These are phyloP conservation scores for Spilarctia lutea DNA, from an alignment of 2,888 invertebrate species.

Conservation along the genomic window DNA sequence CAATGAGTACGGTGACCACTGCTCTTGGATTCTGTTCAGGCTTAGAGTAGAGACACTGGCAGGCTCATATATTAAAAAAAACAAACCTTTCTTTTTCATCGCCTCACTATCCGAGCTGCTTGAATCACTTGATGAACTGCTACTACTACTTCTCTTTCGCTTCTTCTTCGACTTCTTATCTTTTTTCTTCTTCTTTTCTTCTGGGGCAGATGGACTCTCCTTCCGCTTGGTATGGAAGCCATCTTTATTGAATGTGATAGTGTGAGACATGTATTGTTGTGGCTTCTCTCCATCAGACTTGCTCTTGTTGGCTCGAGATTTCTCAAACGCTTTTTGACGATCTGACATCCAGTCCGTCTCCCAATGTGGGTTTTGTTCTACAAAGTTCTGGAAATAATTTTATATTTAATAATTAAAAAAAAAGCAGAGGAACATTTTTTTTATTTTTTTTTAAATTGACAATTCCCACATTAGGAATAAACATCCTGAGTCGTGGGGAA, in stretches of 20 bases:
- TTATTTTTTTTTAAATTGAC: too few species aligned
- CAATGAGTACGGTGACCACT: too few species aligned
- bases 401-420: too few species aligned
- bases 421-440: too few species aligned
- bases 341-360: conserved; percentile 95
- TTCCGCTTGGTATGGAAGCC: conserved; percentile 79
- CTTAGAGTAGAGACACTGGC: neutral
- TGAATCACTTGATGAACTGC: conserved; percentile 64
- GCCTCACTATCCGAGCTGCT: conserved; percentile 73
- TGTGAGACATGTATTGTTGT: conserved; percentile 77
- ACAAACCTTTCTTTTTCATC: conserved; percentile 83
- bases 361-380: conserved; percentile 95
- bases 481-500: too few species aligned
- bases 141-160: conserved; percentile 82
- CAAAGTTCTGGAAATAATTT: conserved; percentile 88
- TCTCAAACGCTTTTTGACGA: conserved; percentile 90
- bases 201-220: conserved; percentile 59
- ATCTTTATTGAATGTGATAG: conserved; percentile 81
- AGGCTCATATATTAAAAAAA: neutral
- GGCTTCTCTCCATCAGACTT: conserved; percentile 63
- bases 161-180: conserved; percentile 81
- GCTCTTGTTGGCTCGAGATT: conserved; percentile 66
- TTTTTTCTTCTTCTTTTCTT: conserved; percentile 79
- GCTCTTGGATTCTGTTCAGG: too few species aligned
- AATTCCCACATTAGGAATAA: too few species aligned